phyloP scores from a whole-genome alignment of 2,113 vertebrate species.

The Oreochromis aureus region DNA sequence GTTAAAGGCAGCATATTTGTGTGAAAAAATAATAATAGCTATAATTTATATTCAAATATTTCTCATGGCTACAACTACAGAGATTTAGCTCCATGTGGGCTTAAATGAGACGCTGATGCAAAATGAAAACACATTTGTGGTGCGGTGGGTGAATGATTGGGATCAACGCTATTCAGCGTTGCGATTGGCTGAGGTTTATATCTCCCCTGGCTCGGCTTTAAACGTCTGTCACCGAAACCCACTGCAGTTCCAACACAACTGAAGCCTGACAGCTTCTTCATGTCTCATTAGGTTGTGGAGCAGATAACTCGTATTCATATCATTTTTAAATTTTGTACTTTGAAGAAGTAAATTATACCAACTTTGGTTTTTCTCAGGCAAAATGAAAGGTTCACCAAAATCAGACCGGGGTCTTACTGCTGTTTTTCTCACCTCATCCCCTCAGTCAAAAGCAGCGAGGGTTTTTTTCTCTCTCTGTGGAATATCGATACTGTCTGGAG shows the following conservation, averaged over 20 bases:
- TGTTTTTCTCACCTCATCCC: slow-evolving; percentile 44
- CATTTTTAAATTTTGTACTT: background rate
- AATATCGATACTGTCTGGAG: slow-evolving; percentile 46
- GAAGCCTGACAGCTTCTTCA: background rate
- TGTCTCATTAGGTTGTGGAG: background rate
- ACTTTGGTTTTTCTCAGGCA: background rate
- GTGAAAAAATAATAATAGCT: slow-evolving; percentile 1
- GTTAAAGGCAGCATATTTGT: background rate
- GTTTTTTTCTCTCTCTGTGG: background rate
- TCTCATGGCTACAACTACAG: background rate
- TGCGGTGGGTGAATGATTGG: background rate
- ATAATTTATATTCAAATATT: background rate
- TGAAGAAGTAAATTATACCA: slow-evolving; percentile 15
- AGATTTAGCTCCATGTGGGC: background rate
- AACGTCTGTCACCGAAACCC: background rate
- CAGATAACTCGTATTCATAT: background rate
- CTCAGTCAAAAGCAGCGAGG: slow-evolving; percentile 32
- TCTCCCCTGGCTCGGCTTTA: background rate
- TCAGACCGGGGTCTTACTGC: background rate
- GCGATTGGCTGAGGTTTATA: background rate
- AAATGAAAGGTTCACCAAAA: slow-evolving; percentile 13
- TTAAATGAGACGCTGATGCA: background rate
- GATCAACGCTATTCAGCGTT: background rate
- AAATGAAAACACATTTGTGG: background rate
- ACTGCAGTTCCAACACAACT: background rate